Base-by-base conservation (phyloP, 2,113 vertebrate genomes). In the Eolophus roseicapilla region DNA sequence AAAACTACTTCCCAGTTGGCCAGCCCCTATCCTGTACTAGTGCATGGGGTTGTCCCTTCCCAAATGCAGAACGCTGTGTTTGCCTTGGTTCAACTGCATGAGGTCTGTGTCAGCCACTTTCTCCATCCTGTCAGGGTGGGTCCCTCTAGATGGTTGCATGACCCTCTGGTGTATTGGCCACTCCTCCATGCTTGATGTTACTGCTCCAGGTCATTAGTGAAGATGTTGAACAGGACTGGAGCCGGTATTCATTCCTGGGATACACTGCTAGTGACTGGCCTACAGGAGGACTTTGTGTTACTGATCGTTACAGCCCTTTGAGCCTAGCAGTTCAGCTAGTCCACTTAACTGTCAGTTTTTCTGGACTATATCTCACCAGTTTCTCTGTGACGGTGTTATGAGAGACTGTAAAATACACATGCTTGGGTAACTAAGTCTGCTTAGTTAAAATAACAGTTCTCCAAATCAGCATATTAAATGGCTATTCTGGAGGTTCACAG, bases 71-170 rank as follows among this genome's bases (percentile, higher is more conserved):
- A 31, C 12, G 23, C 41, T 0, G 2, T 2, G 1, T 43, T 88
- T 80, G 9, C 14, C 23, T 10, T 63, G 27, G 23, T 7, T 82
- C 20, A 77, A 14, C 15, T 62, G 53, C 6, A 7, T 74, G 47
- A 74, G 41, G 28, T 41, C 73, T 3, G 1, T 41, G 28, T n/a
- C 0, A 0, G 11, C 16, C 9, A 20, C 14, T 39, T 62, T 73
- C 35, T 62, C 9, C 31, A 73, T 9, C 14, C 17, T 65, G 15
- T 60, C 8, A 9, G 43, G n/a, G 18, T 62, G 43, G n/a, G 18
- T 62, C 20, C 4, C 9, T 52, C 17, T 82, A 41, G 10, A 19
- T 75, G 17, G 16, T 29, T 2, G 1, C 17, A 11, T 25, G 39
- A 39, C 19, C 11, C 5, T 53, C 23, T 52, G 4, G 2, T 37